Conservation (phyloP, 2,113 vertebrate genomes). For the Arizona elegans region DNA sequence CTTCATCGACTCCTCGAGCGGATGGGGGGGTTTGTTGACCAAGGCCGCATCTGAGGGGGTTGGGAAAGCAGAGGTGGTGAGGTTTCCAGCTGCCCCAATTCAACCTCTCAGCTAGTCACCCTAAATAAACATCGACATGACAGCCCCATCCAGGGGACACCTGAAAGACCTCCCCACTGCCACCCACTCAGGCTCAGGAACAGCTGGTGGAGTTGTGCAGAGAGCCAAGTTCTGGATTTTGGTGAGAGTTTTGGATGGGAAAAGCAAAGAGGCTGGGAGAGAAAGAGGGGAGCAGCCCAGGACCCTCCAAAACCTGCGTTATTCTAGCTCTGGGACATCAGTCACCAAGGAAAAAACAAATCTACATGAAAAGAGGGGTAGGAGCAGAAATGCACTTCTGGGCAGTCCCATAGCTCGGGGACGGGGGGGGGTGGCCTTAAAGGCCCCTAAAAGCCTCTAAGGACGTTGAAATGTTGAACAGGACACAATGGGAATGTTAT, state of each 20-base stretch:
- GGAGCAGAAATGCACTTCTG: neutral
- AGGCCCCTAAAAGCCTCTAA: neutral
- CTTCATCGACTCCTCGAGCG: neutral
- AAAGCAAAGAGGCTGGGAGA: neutral
- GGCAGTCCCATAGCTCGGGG: neutral
- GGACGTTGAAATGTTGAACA: neutral
- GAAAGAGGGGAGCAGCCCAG: neutral
- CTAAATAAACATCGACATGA: neutral
- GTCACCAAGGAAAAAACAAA: neutral
- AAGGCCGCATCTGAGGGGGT: neutral
- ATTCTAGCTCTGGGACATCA: neutral
- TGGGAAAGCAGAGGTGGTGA: neutral
- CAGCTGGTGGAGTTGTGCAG: neutral
- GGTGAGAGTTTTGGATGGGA: neutral
- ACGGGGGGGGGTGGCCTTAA: neutral
- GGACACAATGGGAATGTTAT: neutral
- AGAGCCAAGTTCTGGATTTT: neutral
- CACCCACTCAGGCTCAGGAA: neutral
- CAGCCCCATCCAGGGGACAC: neutral
- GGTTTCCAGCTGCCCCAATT: neutral
- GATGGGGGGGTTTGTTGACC: neutral
- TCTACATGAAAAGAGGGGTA: neutral
- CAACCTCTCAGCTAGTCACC: neutral
- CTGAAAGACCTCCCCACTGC: neutral
- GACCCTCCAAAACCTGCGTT: fast-evolving